These are phyloP conservation scores for Cryptocephalus primarius DNA, from an alignment of 2,888 invertebrate genomes.

Conservation along the genomic window DNA sequence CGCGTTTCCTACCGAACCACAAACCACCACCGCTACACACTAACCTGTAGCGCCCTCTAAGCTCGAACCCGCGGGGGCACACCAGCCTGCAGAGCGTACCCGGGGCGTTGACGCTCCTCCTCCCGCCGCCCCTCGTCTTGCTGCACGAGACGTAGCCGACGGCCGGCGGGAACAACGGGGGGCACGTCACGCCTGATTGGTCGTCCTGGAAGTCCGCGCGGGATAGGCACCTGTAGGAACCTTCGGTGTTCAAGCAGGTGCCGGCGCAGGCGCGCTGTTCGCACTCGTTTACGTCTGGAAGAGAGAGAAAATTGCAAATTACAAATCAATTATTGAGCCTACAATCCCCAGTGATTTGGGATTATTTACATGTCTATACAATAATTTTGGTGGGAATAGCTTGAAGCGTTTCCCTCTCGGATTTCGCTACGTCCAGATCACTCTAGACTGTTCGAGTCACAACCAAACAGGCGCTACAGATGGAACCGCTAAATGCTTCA, in stretches of 20 bases:
- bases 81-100: constrained; percentile 40
- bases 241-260: constrained; percentile 52
- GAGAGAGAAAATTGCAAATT: not conserved
- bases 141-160: constrained; percentile 41
- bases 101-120: constrained; percentile 34
- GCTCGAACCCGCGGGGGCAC: constrained; percentile 37
- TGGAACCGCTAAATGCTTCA: no score
- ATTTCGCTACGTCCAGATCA: no score
- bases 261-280: constrained; percentile 34
- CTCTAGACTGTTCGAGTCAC: no score
- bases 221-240: constrained; percentile 45
- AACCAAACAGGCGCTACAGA: no score
- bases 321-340: no score
- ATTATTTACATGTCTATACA: no score
- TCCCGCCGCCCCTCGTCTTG: constrained; percentile 25
- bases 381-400: no score
- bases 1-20: constrained; percentile 38
- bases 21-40: constrained; percentile 36
- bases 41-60: constrained; percentile 37
- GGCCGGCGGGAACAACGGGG: constrained; percentile 36
- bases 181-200: constrained; percentile 19
- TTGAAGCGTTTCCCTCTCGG: no score
- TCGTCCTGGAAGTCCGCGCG: constrained; percentile 16
- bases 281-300: constrained; percentile 56
- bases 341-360: no score